A percentile compares a stretch with the other conserved stretches of the same genome.
Conservation (phyloP, 2,113 vertebrate genomes). For the Amphiprion percula region DNA sequence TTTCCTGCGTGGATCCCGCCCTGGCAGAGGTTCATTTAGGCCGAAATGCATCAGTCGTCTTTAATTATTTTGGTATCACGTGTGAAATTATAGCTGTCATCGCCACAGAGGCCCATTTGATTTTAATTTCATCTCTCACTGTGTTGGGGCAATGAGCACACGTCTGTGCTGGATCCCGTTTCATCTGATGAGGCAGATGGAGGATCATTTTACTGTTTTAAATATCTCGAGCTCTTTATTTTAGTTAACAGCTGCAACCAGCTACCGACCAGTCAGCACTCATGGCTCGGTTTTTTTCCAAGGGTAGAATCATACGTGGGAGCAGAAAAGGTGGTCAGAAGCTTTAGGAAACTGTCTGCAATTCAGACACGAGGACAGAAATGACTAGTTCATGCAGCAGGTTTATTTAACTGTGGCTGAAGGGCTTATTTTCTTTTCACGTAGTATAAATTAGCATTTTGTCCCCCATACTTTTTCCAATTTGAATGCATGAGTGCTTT, state of each 20-base stretch:
- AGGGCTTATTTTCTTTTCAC: neutral
- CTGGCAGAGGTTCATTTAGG: neutral
- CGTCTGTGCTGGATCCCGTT: slow-evolving; percentile 40
- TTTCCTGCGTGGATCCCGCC: neutral
- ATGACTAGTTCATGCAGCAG: neutral
- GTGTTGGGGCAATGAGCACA: slow-evolving; percentile 5
- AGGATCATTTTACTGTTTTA: slow-evolving; percentile 59
- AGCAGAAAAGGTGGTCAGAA: neutral
- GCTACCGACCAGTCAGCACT: slow-evolving; percentile 18
- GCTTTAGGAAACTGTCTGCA: neutral
- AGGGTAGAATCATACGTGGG: slow-evolving; percentile 7
- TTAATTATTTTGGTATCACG: slow-evolving; percentile 51
- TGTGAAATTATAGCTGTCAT: slow-evolving; percentile 52
- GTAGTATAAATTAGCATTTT: neutral
- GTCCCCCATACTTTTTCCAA: neutral
- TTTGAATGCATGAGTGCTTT: neutral
- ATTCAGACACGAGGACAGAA: slow-evolving; percentile 14
- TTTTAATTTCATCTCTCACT: slow-evolving; percentile 42
- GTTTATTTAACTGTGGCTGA: slow-evolving; percentile 22
- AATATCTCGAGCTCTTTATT: slow-evolving; percentile 55
- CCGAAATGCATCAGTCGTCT: slow-evolving; percentile 22
- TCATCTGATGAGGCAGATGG: slow-evolving; percentile 40
- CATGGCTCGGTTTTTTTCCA: neutral
- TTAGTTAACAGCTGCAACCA: slow-evolving; percentile 54
- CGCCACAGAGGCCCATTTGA: slow-evolving; percentile 9